Percentiles rank a stretch among this genome's conserved stretches.
Evolutionary conservation across 1,140 invertebrate species (phyloP).

Genomic region (Colletes latitarsis): DNA sequence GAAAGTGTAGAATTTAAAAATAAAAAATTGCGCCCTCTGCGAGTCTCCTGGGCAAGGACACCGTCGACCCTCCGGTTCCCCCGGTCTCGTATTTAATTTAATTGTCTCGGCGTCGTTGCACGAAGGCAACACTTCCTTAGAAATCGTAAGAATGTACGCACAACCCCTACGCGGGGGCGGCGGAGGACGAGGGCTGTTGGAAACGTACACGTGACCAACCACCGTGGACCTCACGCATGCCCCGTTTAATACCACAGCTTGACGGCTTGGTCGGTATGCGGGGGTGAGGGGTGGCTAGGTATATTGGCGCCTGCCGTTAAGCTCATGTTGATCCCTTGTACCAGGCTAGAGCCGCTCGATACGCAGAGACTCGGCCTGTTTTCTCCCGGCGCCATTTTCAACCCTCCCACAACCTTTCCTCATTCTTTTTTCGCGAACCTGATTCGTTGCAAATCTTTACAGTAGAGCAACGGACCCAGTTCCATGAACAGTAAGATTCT

Average conservation of each 20-base stretch:
- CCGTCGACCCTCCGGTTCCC: background rate
- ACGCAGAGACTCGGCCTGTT: slow-evolving; percentile 55
- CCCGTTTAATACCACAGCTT: slow-evolving; percentile 72
- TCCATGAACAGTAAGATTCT: too few species aligned
- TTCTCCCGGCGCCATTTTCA: background rate
- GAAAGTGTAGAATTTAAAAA: background rate
- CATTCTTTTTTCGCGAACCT: background rate
- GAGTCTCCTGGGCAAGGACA: background rate
- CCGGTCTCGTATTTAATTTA: slow-evolving; percentile 21
- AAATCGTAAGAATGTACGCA: slow-evolving; percentile 62
- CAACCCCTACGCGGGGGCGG: background rate
- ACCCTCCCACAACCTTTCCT: background rate
- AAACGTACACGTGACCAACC: slow-evolving; percentile 66
- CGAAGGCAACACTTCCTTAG: slow-evolving; percentile 47
- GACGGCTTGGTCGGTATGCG: slow-evolving; percentile 63
- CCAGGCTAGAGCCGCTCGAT: slow-evolving; percentile 64
- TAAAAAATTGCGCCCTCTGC: background rate
- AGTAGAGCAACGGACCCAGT: too few species aligned
- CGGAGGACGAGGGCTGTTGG: slow-evolving; percentile 9
- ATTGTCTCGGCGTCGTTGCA: slow-evolving; percentile 2
- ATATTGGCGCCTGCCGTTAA: slow-evolving; percentile 76
- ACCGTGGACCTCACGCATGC: slow-evolving; percentile 67
- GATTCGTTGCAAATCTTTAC: too few species aligned
- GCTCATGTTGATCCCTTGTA: slow-evolving; percentile 73
- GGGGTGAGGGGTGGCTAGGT: slow-evolving; percentile 58